Base-by-base conservation (phyloP, 2,797 vertebrate species). In the Argya squamiceps region DNA sequence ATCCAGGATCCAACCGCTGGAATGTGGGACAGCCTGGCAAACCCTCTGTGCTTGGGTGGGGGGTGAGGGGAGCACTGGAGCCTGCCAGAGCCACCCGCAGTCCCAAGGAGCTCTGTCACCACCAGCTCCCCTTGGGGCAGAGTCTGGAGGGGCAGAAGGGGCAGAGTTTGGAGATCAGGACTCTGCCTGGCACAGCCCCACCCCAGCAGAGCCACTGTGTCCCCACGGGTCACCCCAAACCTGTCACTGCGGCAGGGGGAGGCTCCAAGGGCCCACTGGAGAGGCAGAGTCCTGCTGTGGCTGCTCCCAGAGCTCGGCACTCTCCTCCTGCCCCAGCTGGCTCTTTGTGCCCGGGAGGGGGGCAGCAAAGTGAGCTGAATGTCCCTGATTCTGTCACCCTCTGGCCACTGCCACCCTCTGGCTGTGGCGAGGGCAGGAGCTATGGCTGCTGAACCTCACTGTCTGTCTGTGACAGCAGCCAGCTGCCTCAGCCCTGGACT, bases 51-150 rank as follows among this genome's bases (percentile, higher is more conserved):
- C 64, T 41, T 18, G 26, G 23, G 68, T 6, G 4, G 47, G 46
- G 10, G 22, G 22, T 12, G 8, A 26, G 36, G 53, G 19, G 46
- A 47, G 70, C 18, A 2, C 19, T 2, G 22, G 29, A 47, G 30
- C 12, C 27, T 14, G 27, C 10, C 56, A 14, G 46, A 84, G 67
- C 13, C 29, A 3, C n/a, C 7, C 18, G 5, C 41, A 65, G 2
- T 27, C 13, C 53, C 47, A 0, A 17, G 56, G 58, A 30, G 11
- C 47, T 1, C 0, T 4, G 34, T 15, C n/a, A 43, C 41, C 17
- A 7, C 41, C 41, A 21, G 44, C 44, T 22, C 18, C 50, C 70
- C 1, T 0, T 4, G 41, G 16, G 17, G 15, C 29, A 2, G 55
- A 10, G 9, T 3, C 37, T 10, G 41, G 30, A 27, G 58, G 20